Evolutionary conservation across 2,797 vertebrate species (phyloP), one percentile per base, ranked within the genome.

Genomic region (Pipistrellus pygmaeus): DNA sequence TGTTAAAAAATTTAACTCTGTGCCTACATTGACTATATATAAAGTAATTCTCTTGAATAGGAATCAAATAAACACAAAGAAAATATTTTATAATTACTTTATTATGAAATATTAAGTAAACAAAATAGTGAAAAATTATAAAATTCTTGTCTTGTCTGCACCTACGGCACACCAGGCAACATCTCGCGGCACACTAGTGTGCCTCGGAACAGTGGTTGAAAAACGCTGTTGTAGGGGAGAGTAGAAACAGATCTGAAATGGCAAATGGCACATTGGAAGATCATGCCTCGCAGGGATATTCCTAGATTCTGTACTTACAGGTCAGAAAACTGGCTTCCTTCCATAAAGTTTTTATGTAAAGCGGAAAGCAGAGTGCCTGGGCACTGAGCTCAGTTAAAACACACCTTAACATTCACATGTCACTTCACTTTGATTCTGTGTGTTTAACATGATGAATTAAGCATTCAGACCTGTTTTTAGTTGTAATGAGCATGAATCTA

Each of bases 201-300:
- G n/a, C n/a, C n/a, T n/a, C n/a, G n/a, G n/a, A n/a, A n/a, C n/a
- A n/a, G n/a, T n/a, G n/a, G n/a, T n/a, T n/a, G n/a, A n/a, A n/a
- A n/a, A n/a, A n/a, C n/a, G n/a, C n/a, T 30, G 7, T 35, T 35
- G 0, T 0, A 18, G 48, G 48, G 2, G 27, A 23, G 0, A 1
- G 12, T 21, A 35, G 41, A n/a, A 41, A 5, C 51, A 60, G 64
- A 53, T 27, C 23, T 35, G 7, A 48, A 27, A 30, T 41, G 69
- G 64, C 27, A 76, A 76, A 8, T 11, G 32, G 53, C 9, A 4
- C 46, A 14, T 15, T 62, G 21, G 15, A 12, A 27, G 44, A 6
- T 21, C 3, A 11, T 12, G 30, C 25, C 41, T n/a, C 18, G 7
- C 44, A 60, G n/a, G 7, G 27, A 0, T 48, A 0, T 30, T n/a